phyloP scores from a whole-genome alignment of 2,113 vertebrate genomes.

The Colinus virginianus region DNA sequence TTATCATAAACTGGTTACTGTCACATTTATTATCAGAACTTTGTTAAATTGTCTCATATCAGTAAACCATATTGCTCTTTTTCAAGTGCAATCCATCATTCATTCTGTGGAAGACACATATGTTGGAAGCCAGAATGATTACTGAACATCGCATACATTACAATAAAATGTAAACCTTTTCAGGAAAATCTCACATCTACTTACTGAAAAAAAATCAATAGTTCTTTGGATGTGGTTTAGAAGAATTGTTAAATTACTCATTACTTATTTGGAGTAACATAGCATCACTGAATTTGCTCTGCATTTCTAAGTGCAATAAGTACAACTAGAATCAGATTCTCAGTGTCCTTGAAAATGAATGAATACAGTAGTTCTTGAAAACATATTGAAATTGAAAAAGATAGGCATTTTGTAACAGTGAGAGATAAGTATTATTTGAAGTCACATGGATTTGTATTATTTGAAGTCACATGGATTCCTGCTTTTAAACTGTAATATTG shows the following conservation, averaged over 20 bases:
- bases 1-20: too few relatives aligned
- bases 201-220: background rate
- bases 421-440: background rate
- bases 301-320: background rate
- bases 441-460: background rate
- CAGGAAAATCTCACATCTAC: background rate
- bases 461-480: background rate
- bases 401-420: rapidly evolving
- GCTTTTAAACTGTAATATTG: background rate
- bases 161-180: background rate
- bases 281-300: background rate
- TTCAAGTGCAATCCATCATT: too few relatives aligned
- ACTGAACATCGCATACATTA: background rate
- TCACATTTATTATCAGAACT: too few relatives aligned
- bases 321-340: background rate
- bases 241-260: background rate
- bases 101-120: background rate
- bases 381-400: background rate
- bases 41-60: too few relatives aligned
- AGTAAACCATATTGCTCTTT: too few relatives aligned
- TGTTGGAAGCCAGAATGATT: background rate
- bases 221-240: background rate
- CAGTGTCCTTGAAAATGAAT: background rate
- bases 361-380: background rate
- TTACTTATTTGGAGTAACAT: background rate